A percentile compares a stretch with the other conserved stretches of the same genome.
Conservation (phyloP, 2,113 vertebrate genomes). For the Caranx ignobilis region DNA sequence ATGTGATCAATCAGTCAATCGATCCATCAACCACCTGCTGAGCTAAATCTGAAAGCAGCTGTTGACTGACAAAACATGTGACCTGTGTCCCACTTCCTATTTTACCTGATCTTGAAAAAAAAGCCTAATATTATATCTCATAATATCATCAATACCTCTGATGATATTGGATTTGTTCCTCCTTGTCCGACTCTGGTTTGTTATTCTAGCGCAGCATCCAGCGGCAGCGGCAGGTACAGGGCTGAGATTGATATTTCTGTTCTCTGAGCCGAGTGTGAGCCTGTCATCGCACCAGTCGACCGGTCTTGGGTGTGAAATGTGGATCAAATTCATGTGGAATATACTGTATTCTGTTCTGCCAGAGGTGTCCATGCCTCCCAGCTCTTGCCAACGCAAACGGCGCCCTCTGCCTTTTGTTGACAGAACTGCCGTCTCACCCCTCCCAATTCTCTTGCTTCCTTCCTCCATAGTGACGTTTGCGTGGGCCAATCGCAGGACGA, state of each 20-base stretch:
- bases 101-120: too few species aligned
- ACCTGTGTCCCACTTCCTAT: too few species aligned
- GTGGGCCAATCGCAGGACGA: slow-evolving; percentile 99
- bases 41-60: too few species aligned
- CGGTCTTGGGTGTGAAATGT: not conserved
- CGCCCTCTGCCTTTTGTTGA: slow-evolving; percentile 62
- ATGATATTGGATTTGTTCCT: not conserved
- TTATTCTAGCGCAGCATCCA: not conserved
- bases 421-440: slow-evolving; percentile 53
- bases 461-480: slow-evolving; percentile 91
- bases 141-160: not conserved
- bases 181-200: not conserved
- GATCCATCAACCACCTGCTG: too few species aligned
- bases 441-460: slow-evolving; percentile 16
- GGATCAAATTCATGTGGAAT: not conserved
- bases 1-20: too few species aligned
- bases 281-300: not conserved
- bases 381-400: slow-evolving; percentile 10
- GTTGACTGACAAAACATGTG: too few species aligned
- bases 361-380: not conserved
- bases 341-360: not conserved
- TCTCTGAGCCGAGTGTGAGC: not conserved
- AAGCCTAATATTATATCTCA: not conserved
- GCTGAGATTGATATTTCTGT: not conserved
- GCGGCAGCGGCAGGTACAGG: not conserved